A percentile compares a stretch with the other conserved stretches of the same genome.
Conservation (phyloP, 1,140 invertebrate species). For the Eupristina koningsbergeri region DNA sequence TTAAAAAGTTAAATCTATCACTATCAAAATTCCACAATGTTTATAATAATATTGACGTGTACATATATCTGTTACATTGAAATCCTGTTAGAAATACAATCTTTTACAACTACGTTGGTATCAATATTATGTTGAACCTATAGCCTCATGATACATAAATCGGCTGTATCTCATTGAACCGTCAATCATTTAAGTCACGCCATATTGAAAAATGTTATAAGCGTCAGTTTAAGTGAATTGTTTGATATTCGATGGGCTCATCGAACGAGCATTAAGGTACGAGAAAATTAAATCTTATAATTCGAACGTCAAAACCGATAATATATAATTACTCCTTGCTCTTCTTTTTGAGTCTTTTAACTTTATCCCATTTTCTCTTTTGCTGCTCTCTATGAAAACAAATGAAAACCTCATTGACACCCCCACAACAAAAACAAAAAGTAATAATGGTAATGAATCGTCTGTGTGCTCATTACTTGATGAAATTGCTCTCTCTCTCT, state of each 20-base stretch:
- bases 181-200: constrained; percentile 20
- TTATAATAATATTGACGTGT: background rate
- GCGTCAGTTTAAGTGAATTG: constrained; percentile 16
- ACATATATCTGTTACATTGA: background rate
- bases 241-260: background rate
- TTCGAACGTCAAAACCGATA: background rate
- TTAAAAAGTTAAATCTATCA: too few species aligned
- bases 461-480: background rate
- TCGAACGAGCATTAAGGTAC: background rate
- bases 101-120: background rate
- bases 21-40: background rate
- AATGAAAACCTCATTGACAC: background rate
- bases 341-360: background rate
- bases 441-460: constrained; percentile 39
- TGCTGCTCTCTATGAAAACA: background rate
- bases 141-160: background rate
- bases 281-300: constrained; percentile 43
- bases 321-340: constrained; percentile 16
- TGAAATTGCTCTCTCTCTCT: background rate
- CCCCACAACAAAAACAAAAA: background rate
- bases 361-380: background rate
- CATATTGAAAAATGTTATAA: background rate
- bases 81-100: background rate
- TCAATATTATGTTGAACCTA: background rate
- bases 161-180: background rate